A percentile compares a stretch with the other conserved stretches of the same genome.
Conservation (phyloP, 2,797 vertebrate genomes). For the Esox lucius region DNA sequence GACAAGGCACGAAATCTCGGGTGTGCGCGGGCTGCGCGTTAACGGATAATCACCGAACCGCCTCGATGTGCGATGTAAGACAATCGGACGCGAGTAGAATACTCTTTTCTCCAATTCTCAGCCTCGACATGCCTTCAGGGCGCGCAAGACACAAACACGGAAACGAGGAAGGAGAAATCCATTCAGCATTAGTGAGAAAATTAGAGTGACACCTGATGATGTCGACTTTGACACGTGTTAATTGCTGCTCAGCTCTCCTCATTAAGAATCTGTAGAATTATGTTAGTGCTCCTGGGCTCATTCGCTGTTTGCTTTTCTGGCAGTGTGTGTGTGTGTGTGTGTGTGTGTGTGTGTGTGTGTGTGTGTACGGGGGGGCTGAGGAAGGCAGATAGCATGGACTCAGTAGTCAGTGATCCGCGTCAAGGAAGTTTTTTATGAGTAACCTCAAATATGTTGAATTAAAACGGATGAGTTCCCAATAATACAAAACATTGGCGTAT, state of each 20-base stretch:
- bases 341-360: too few species aligned
- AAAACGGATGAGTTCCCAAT: background rate
- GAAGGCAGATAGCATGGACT: background rate
- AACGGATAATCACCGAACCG: slow-evolving; percentile 85
- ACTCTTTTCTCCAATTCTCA: slow-evolving; percentile 71
- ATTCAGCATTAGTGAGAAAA: slow-evolving; percentile 89
- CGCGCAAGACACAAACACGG: slow-evolving; percentile 47
- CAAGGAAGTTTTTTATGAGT: background rate
- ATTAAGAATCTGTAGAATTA: slow-evolving; percentile 92
- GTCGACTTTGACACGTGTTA: slow-evolving; percentile 96
- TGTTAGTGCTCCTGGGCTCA: slow-evolving; percentile 84
- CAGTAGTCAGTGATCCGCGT: background rate
- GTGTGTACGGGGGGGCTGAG: background rate
- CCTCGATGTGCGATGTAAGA: slow-evolving; percentile 86
- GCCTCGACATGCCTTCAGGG: slow-evolving; percentile 70
- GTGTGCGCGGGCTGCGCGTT: slow-evolving; percentile 56
- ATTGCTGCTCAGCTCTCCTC: slow-evolving; percentile 93
- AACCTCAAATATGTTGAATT: background rate
- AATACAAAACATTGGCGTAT: background rate
- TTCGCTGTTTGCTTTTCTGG: slow-evolving; percentile 80
- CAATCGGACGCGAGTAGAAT: slow-evolving; percentile 80
- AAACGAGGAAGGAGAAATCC: slow-evolving; percentile 62
- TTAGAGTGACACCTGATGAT: slow-evolving; percentile 96
- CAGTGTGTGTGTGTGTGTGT: background rate
- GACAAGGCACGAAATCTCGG: slow-evolving; percentile 73